Conservation (phyloP, 2,797 vertebrate species). For the Chiloscyllium punctatum region DNA sequence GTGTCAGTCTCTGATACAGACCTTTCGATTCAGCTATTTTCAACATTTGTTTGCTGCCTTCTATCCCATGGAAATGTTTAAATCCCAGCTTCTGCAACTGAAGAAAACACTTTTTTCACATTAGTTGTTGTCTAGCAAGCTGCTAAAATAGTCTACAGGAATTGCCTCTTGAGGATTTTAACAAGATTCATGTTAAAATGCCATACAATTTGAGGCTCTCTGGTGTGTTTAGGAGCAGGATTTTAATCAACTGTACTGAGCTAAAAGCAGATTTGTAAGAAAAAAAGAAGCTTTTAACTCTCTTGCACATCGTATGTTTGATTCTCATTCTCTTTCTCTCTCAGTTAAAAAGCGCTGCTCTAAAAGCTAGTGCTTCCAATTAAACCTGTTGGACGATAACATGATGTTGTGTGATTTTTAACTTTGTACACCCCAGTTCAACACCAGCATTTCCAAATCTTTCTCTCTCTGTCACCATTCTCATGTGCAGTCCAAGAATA, state of each 20-base stretch:
- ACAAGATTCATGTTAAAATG: not conserved
- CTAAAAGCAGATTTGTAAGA: not conserved
- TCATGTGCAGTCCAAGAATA: not conserved
- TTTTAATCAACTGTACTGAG: not conserved
- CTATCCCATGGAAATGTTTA: constrained; percentile 68
- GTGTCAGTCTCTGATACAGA: constrained; percentile 68
- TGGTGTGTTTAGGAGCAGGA: not conserved
- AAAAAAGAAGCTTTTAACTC: not conserved
- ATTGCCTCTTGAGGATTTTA: not conserved
- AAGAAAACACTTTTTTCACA: not conserved
- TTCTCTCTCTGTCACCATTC: not conserved
- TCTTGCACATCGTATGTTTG: not conserved
- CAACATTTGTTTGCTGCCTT: constrained; percentile 76
- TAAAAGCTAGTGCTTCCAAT: no score
- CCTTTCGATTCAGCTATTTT: constrained; percentile 56
- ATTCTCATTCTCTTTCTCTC: not conserved
- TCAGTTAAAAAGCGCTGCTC: no score
- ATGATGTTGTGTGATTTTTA: no score
- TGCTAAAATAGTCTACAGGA: not conserved
- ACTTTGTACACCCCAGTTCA: no score
- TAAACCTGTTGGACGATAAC: no score
- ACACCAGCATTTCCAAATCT: no score
- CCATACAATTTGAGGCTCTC: not conserved
- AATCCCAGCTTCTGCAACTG: constrained; percentile 74
- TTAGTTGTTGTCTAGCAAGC: not conserved